A percentile compares a stretch with the other conserved stretches of the same genome.
Conservation (phyloP, 2,113 vertebrate species). For the Peucedramus taeniatus region DNA sequence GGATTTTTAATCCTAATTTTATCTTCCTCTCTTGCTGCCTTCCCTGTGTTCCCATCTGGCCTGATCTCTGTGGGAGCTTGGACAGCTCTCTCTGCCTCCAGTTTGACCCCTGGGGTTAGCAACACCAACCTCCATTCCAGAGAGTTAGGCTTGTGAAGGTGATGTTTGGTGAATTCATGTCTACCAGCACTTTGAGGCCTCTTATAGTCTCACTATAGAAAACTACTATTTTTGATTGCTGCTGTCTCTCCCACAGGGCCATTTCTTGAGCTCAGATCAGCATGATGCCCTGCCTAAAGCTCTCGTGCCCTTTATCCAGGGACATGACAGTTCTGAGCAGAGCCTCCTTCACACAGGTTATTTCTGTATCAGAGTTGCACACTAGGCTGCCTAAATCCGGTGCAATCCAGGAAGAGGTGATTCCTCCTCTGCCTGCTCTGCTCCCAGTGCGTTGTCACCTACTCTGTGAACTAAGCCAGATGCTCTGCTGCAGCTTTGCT, state of each 20-base stretch:
- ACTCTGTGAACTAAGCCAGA: neutral
- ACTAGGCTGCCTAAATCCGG: neutral
- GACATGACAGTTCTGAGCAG: neutral
- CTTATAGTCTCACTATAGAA: neutral
- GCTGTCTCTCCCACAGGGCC: neutral
- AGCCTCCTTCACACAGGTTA: neutral
- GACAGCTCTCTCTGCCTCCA: neutral
- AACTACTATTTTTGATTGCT: neutral
- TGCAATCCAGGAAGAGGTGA: conserved; percentile 22
- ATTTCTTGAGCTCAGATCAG: neutral
- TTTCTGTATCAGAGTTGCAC: neutral
- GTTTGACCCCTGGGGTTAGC: neutral
- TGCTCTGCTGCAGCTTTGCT: neutral
- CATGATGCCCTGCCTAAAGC: neutral
- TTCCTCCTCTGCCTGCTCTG: neutral
- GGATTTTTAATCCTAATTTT: neutral
- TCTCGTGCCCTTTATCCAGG: neutral
- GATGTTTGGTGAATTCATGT: neutral
- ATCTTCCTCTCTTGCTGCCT: neutral
- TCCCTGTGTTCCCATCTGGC: neutral
- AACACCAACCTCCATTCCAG: neutral
- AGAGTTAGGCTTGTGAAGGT: neutral
- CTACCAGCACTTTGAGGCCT: neutral
- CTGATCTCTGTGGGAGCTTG: neutral
- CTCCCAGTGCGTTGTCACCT: neutral